phyloP scores from a whole-genome alignment of 2,797 vertebrate species.

The Poecilia velifera region DNA sequence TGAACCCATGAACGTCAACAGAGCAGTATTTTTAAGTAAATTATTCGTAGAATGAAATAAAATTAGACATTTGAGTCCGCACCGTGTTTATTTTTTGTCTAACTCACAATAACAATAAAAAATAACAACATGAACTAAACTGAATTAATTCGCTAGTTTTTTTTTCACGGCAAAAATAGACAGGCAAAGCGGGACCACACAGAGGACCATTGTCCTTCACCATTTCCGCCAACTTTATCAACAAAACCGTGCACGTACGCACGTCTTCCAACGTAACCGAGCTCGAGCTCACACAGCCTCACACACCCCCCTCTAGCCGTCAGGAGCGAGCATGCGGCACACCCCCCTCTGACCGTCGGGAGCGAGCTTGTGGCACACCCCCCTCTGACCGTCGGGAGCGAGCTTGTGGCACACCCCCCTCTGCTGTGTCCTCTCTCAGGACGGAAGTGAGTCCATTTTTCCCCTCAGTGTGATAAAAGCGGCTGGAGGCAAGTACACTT shows the following conservation, averaged over 20 bases:
- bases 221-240: conserved; percentile 1
- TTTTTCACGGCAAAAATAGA: neutral
- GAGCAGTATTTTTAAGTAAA: neutral
- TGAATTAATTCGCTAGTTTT: neutral
- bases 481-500: no score
- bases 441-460: conserved; percentile 81
- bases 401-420: conserved; percentile 40
- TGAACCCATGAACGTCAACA: neutral
- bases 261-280: neutral
- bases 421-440: conserved; percentile 8
- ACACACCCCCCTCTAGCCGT: neutral
- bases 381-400: conserved; percentile 5
- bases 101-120: neutral
- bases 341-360: neutral
- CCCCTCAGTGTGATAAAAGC: conserved; percentile 81
- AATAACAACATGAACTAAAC: neutral
- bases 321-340: neutral
- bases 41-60: neutral
- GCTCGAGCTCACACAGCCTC: no score
- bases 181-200: neutral
- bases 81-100: neutral
- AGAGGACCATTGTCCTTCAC: neutral
- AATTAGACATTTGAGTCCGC: neutral
- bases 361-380: conserved; percentile 27
- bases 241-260: neutral